Conservation (phyloP, 2,888 invertebrate species). For the Drosophila mulleri region DNA sequence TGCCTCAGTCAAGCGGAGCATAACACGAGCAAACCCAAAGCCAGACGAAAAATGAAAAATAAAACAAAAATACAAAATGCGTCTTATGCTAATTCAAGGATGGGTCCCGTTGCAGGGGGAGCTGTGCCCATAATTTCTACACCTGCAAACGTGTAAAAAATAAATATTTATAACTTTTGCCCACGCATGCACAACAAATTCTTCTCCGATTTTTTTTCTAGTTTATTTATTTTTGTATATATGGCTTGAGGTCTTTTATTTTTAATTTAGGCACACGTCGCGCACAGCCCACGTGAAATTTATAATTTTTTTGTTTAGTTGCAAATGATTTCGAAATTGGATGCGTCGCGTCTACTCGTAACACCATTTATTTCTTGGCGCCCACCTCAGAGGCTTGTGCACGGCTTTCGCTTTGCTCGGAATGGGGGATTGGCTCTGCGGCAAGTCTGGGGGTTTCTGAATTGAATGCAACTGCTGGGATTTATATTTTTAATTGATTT, state of each 20-base stretch:
- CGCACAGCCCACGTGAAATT: constrained; percentile 50
- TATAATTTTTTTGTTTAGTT: constrained; percentile 38
- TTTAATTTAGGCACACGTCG: constrained; percentile 40
- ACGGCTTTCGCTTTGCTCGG: constrained; percentile 25
- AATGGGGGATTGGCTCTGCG: constrained; percentile 56
- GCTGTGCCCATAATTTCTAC: constrained; percentile 39
- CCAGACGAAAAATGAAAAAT: constrained; percentile 8
- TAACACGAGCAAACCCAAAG: constrained; percentile 42
- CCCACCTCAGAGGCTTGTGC: constrained; percentile 56
- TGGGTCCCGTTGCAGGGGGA: constrained; percentile 8
- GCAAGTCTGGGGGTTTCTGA: constrained; percentile 38
- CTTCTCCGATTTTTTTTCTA: constrained; percentile 37
- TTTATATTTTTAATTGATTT: constrained; percentile 71
- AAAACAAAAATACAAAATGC: constrained; percentile 22
- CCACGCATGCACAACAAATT: constrained; percentile 59
- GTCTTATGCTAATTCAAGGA: constrained; percentile 48
- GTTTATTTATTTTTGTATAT: constrained; percentile 24
- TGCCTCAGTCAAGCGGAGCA: constrained; percentile 47
- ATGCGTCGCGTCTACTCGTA: constrained; percentile 57
- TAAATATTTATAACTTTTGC: constrained; percentile 69
- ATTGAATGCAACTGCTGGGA: constrained; percentile 50
- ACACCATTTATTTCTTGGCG: constrained; percentile 47
- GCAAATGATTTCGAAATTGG: constrained; percentile 66
- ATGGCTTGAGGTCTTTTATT: constrained; percentile 34
- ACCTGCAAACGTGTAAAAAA: constrained; percentile 61